These are phyloP conservation scores for Spilosoma lubricipeda DNA, from an alignment of 2,888 invertebrate genomes.

Conservation along the genomic window DNA sequence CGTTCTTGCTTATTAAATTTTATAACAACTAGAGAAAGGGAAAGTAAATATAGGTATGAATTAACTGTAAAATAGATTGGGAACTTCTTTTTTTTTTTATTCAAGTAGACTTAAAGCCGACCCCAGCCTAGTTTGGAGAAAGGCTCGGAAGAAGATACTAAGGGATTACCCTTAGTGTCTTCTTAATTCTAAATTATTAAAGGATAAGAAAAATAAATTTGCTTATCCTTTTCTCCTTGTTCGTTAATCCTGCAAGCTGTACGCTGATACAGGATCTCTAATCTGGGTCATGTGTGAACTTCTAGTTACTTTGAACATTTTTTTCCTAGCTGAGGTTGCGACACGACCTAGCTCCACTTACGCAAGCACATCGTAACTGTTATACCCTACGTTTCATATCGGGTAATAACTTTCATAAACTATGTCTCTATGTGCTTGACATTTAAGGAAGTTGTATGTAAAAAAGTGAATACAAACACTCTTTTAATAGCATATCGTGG, in stretches of 20 bases:
- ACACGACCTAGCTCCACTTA: slow-evolving; percentile 74
- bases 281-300: slow-evolving; percentile 56
- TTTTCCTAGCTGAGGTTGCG: slow-evolving; percentile 61
- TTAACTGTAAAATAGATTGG: too few relatives aligned
- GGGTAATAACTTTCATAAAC: slow-evolving; percentile 29
- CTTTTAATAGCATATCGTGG: too few relatives aligned
- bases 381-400: slow-evolving; percentile 35
- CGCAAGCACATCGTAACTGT: slow-evolving; percentile 28
- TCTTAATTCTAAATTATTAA: too few relatives aligned
- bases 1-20: too few relatives aligned
- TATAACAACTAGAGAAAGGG: too few relatives aligned
- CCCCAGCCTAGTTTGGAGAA: not conserved
- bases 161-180: too few relatives aligned
- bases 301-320: slow-evolving; percentile 50
- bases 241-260: slow-evolving; percentile 36
- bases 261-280: slow-evolving; percentile 27
- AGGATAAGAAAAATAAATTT: slow-evolving; percentile 27
- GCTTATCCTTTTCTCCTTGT: slow-evolving; percentile 13
- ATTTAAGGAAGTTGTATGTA: not conserved
- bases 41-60: too few relatives aligned
- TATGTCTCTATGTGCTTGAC: slow-evolving; percentile 15
- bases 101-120: not conserved
- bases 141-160: not conserved
- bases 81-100: too few relatives aligned
- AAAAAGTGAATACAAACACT: too few relatives aligned